These are phyloP conservation scores for Argyrosomus japonicus DNA, from an alignment of 2,113 vertebrate genomes.

Conservation along the genomic window DNA sequence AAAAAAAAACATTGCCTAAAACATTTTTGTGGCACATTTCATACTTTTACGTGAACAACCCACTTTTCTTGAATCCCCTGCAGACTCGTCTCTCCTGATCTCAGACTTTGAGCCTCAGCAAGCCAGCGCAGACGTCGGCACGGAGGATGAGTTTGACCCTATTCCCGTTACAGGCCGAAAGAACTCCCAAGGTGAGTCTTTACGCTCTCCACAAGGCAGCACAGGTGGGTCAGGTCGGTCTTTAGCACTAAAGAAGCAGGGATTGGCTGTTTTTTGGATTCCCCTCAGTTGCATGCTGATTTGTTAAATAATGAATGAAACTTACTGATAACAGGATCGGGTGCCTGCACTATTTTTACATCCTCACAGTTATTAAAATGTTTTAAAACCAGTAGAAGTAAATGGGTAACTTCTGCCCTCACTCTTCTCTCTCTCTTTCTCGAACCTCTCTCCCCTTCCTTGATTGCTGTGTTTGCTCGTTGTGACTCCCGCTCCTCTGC, in stretches of 20 bases:
- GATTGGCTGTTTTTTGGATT: not conserved
- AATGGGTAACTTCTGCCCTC: slow-evolving; percentile 64
- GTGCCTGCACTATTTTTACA: slow-evolving; percentile 11
- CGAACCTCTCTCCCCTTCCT: slow-evolving; percentile 69
- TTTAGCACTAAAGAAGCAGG: not conserved
- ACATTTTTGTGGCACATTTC: not conserved
- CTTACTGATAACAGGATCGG: slow-evolving; percentile 1
- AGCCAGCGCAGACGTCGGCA: slow-evolving; percentile 86
- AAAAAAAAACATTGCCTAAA: not conserved
- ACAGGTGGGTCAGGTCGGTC: slow-evolving; percentile 13
- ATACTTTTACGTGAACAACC: not conserved
- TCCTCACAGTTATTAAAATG: slow-evolving; percentile 3
- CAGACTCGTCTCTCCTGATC: slow-evolving; percentile 96
- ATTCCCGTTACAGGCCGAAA: slow-evolving; percentile 97
- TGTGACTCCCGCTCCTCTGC: slow-evolving; percentile 61
- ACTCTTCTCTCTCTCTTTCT: slow-evolving; percentile 32
- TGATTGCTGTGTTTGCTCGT: slow-evolving; percentile 59
- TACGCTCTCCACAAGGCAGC: not conserved
- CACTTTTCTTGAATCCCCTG: slow-evolving; percentile 55
- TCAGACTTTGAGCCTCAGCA: slow-evolving; percentile 90
- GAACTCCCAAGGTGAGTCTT: slow-evolving; percentile 94
- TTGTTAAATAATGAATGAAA: not conserved
- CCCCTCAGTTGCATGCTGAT: slow-evolving; percentile 14
- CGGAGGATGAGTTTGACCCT: slow-evolving; percentile 98
- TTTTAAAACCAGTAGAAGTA: slow-evolving; percentile 45